Conservation (phyloP, 2,113 vertebrate genomes). For the Pongo pygmaeus region DNA sequence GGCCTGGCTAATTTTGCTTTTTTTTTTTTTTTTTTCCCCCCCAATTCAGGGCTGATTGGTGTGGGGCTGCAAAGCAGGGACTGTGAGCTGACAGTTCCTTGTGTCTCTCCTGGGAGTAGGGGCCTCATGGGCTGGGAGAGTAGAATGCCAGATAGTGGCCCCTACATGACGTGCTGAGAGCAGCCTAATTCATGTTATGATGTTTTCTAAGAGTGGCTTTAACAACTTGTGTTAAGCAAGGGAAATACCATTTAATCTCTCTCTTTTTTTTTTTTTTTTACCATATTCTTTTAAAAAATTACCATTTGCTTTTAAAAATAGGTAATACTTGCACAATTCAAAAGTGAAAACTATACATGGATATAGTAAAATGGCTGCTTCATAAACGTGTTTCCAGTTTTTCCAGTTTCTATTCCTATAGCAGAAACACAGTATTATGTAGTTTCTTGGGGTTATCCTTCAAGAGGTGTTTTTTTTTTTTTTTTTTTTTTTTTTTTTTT, state of each 20-base stretch:
- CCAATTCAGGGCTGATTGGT: neutral
- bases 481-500: too few species aligned
- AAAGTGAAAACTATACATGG: neutral
- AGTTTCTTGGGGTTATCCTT: neutral
- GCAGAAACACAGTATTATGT: neutral
- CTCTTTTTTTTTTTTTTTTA: neutral
- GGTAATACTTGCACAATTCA: neutral
- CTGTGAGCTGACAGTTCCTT: neutral
- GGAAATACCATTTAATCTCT: neutral
- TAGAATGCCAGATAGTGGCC: too few species aligned
- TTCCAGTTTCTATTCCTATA: neutral
- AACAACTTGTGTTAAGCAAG: neutral
- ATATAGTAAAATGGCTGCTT: neutral
- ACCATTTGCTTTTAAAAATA: neutral
- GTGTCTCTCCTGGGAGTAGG: neutral
- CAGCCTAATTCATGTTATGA: neutral
- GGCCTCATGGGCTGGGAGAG: fast-evolving
- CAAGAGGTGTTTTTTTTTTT: neutral
- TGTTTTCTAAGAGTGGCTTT: neutral
- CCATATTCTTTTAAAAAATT: neutral
- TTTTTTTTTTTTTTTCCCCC: neutral
- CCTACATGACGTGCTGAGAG: neutral
- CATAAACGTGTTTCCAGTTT: neutral
- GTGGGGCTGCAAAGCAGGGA: neutral
- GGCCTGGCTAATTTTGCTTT: neutral